Evolutionary conservation across 2,888 invertebrate genomes (phyloP), one percentile per base, ranked within the genome.

Genomic region (Harpagoxenus sublaevis): DNA sequence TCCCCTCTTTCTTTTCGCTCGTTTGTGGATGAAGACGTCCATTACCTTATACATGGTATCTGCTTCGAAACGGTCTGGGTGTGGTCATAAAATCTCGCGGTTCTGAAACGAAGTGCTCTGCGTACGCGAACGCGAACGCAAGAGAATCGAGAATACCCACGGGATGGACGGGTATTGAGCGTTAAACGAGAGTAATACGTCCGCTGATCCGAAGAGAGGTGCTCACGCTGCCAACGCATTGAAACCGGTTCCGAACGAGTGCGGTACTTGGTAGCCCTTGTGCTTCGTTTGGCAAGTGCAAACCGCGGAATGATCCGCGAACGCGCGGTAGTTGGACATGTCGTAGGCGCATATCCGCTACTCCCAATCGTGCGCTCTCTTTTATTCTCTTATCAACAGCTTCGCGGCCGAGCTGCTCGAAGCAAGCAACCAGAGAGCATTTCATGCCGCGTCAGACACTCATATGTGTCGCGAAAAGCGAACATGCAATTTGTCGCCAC

Each of bases 161-260:
- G 55, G 57, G 73, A 70, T 75, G 79, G 70, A 83, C 83, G 86
- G 84, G 85, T 85, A 87, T 88, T 71, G 89, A 89, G 87, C 87
- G 84, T 89, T 87, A 84, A 90, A 90, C 88, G 90, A 89, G 90
- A 91, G 89, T 88, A 89, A 83, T 85, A 71, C 63, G 89, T 89
- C 83, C 88, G n/a, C 57, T 18, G 53, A 31, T 51, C 42, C 88
- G 89, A 88, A 91, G 92, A 90, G 88, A 91, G 77, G 88, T 91
- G 92, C 90, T n/a, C 9, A 5, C 90, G 89, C 89, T 89, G 89
- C 87, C 84, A 78, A 86, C 89, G 84, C 68, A 84, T 88, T 86
- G 87, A 87, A 94, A 94, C 94, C 94, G 94, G 94, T 94, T 94
- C 91, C 87, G 88, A 87, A 91, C 92, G 92, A 92, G 92, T 91